Conservation (phyloP, 2,888 invertebrate genomes). For the Patella ulyssiponensis region DNA sequence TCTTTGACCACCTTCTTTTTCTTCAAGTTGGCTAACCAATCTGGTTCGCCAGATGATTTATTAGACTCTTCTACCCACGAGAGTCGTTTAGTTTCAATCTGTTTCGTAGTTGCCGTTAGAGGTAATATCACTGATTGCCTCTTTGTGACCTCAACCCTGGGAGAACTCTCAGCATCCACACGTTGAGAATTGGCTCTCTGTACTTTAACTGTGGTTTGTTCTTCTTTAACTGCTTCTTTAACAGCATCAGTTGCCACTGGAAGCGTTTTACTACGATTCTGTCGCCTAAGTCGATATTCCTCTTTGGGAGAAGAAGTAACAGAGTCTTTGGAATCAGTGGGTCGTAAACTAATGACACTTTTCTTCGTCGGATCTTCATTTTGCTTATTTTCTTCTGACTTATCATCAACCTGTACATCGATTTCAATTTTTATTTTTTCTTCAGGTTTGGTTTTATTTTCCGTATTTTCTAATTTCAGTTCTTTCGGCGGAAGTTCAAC, state of each 20-base stretch:
- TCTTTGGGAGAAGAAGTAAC: conserved; percentile 50
- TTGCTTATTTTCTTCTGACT: conserved; percentile 18
- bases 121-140: conserved; percentile 5
- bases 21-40: conserved; percentile 32
- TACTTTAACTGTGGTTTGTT: conserved; percentile 37
- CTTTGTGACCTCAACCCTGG: conserved; percentile 1
- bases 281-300: conserved; percentile 55
- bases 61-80: conserved; percentile 7
- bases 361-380: conserved; percentile 19
- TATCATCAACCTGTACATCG: neutral
- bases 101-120: conserved; percentile 2
- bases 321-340: neutral
- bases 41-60: conserved; percentile 22
- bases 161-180: conserved; percentile 8
- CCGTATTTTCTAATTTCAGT: neutral
- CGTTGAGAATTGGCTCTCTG: conserved; percentile 41
- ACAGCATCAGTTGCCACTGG: conserved; percentile 48
- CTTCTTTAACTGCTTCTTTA: conserved; percentile 36
- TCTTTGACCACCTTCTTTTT: conserved; percentile 32
- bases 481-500: neutral
- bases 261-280: conserved; percentile 58
- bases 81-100: conserved; percentile 15
- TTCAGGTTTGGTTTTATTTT: neutral
- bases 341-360: neutral
- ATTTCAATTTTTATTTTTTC: neutral